Base-by-base conservation (phyloP, 2,888 invertebrate genomes). In the Neoaliturus tenellus region DNA sequence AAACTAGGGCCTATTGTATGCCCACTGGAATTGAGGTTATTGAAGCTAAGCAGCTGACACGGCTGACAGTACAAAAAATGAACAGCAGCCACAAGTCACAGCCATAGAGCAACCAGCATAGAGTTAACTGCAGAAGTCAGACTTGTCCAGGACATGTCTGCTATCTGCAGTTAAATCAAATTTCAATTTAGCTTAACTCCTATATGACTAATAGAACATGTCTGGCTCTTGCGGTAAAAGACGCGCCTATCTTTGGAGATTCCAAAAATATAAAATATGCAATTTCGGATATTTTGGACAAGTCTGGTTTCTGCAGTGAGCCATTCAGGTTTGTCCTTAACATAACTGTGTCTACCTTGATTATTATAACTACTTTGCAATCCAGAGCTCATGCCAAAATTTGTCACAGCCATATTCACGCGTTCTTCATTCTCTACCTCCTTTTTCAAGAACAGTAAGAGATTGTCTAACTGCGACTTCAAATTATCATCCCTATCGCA, bases 81-180 rank as follows among this genome's bases (percentile, higher is more conserved):
- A 35, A 31, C n/a, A 39, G 44, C 33, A 23, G 39, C 35, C 44
- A 35, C 67, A 5, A 33, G 71, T 8, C 28, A 33, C 31, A n/a
- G 33, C 8, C 44, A 35, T 14, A 31, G 39, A 25, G 41, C 20
- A 31, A 31, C 51, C n/a, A 51, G 51, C 51, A 51, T 51, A 35
- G 23, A 23, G 73, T 73, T 73, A 41, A 39, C 73, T 35, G 35
- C 73, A 73, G 73, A 33, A 35, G 39, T 39, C 28, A 44, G 44
- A 73, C 73, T 35, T 41, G 75, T 75, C 75, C 75, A 20, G 75
- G 75, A 75, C 39, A 48, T 41, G 75, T 75, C 20, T 39, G 20
- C 75, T 75, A 48, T 48, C 75, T 75, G 75, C 75, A 41, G 75
- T 75, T 35, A 44, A 75, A 12, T n/a, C 41, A 14, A 35, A 73